Base-by-base conservation (phyloP, 2,888 invertebrate species). In the Platycheirus albimanus region DNA sequence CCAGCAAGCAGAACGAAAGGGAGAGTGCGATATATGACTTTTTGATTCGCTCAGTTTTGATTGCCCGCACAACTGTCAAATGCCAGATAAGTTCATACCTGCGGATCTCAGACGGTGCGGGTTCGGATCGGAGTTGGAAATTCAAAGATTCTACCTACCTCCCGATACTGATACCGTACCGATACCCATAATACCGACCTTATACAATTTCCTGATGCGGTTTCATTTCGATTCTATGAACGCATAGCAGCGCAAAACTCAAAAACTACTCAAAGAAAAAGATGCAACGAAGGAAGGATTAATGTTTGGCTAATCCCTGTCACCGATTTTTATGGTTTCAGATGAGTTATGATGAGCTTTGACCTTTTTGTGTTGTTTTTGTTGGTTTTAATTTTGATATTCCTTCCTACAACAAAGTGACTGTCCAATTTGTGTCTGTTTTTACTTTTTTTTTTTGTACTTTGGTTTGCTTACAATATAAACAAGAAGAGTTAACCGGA, bases 21-120 rank as follows among this genome's bases (percentile, higher is more conserved):
- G 86, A 86, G 86, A 86, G 86, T 86, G 86, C 86, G 85, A 86
- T 85, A 85, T 85, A 85, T 86, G 85, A 84, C 81, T 81, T 78
- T 85, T 86, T 86, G 86, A 86, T 86, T 86, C 86, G 86, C 70
- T 85, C 81, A 67, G 67, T 71, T 81, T 81, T 72, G 81, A 81
- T 81, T 81, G 77, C 81, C 81, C 77, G 77, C 77, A 76, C 77
- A 49, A 81, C 71, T 71, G 71, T 77, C 81, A 71, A 71, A 76
- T 76, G 75, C 61, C 76, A 71, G 70, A 71, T 66, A 66, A 58
- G 36, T 76, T 52, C 51, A 38, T 81, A 81, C 81, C 81, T 76
- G 76, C 76, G 76, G 81, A 72, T 79, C 45, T 36, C 54, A 36
- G 38, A 61, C 52, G 19, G 43, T 70, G 33, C 61, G 43, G 43